These are phyloP conservation scores for Poecilia velifera DNA, from an alignment of 2,797 vertebrate genomes.

Conservation along the genomic window DNA sequence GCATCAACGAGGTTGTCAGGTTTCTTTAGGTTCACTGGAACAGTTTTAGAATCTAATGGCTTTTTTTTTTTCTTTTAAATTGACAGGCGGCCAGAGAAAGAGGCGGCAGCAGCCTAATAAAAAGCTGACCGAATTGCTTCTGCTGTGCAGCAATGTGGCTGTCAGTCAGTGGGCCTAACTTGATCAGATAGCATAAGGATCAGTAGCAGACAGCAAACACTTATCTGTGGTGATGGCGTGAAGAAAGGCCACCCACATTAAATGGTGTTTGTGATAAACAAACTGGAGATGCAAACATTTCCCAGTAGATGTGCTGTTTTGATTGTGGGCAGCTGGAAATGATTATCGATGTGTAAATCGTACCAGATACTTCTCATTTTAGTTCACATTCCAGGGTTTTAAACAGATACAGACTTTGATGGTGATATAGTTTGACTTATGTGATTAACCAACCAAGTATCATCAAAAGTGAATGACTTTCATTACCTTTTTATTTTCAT, in stretches of 20 bases:
- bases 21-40: constrained; percentile 54
- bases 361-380: neutral
- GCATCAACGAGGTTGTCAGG: constrained; percentile 50
- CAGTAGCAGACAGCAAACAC: constrained; percentile 55
- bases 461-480: neutral
- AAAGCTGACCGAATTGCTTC: constrained; percentile 70
- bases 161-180: constrained; percentile 72
- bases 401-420: neutral
- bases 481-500: neutral
- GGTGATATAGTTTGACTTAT: neutral
- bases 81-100: constrained; percentile 53
- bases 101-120: constrained; percentile 59
- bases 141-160: constrained; percentile 66
- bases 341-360: neutral
- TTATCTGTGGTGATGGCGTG: constrained; percentile 77
- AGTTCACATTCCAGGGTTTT: neutral
- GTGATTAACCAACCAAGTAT: neutral
- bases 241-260: constrained; percentile 55
- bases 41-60: constrained; percentile 42
- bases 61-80: constrained; percentile 31
- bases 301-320: neutral
- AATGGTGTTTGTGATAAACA: constrained; percentile 44
- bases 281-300: constrained; percentile 37
- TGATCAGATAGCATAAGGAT: constrained; percentile 73
- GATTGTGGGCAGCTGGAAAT: constrained; percentile 2